Evolutionary conservation across 1,140 invertebrate genomes (phyloP).

Genomic region (Philopotamus ludificatus): DNA sequence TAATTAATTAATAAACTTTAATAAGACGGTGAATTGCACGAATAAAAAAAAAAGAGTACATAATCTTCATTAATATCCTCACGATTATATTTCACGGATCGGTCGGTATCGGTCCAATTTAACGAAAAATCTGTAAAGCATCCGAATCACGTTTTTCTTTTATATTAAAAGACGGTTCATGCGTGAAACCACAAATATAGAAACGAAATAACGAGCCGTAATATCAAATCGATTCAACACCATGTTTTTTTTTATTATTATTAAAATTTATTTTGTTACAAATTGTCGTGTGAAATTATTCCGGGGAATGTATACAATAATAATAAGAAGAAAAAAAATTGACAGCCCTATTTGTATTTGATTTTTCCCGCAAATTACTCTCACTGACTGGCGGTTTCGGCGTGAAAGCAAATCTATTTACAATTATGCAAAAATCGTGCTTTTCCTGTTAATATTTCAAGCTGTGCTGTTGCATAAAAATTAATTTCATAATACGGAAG

Average conservation of each 20-base stretch:
- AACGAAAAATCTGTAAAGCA: not conserved
- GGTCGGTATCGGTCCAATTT: not conserved
- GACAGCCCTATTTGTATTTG: not conserved
- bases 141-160: slow-evolving; percentile 7
- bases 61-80: slow-evolving; percentile 10
- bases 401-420: not conserved
- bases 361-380: not conserved
- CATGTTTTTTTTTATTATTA: not conserved
- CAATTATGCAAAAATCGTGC: not conserved
- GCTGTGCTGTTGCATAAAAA: not conserved
- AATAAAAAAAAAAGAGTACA: not conserved
- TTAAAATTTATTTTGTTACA: not conserved
- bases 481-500: no score
- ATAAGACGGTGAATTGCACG: no score
- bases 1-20: no score
- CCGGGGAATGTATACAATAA: not conserved
- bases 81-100: slow-evolving; percentile 4
- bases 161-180: slow-evolving; percentile 9
- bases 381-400: not conserved
- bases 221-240: slow-evolving; percentile 4
- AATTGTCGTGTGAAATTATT: slow-evolving; percentile 22
- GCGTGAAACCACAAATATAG: slow-evolving; percentile 24
- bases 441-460: not conserved
- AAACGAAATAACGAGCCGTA: slow-evolving; percentile 8
- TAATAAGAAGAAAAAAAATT: no score